A percentile compares a stretch with the other conserved stretches of the same genome.
phyloP scores from a whole-genome alignment of 92 coral and sea anemone genomes.

The Epizoanthus rinbou region DNA sequence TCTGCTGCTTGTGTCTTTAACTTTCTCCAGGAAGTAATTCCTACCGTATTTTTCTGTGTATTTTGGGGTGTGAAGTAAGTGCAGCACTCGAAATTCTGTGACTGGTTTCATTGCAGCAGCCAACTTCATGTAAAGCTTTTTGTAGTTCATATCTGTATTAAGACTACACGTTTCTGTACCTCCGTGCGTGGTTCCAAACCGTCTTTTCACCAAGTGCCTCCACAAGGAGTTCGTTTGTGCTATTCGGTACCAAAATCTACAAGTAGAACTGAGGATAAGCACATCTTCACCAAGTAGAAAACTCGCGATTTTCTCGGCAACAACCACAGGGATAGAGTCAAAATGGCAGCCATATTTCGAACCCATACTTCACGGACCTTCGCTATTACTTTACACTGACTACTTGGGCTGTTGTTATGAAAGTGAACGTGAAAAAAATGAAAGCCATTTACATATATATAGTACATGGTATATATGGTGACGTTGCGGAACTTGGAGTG shows the following conservation, averaged over 20 bases:
- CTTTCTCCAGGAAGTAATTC: slow-evolving; percentile 54
- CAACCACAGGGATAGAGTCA: slow-evolving; percentile 54
- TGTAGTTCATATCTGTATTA: slow-evolving; percentile 30
- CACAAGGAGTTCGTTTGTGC: neutral
- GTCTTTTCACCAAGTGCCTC: slow-evolving; percentile 2
- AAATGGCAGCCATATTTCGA: neutral
- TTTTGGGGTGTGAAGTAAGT: slow-evolving; percentile 35
- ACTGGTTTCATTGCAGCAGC: slow-evolving; percentile 61
- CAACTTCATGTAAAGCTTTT: slow-evolving; percentile 62
- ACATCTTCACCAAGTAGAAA: slow-evolving; percentile 65
- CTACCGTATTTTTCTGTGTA: neutral
- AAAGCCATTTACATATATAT: too few relatives aligned
- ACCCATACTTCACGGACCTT: too few relatives aligned
- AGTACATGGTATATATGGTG: too few relatives aligned
- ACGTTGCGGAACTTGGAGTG: too few relatives aligned
- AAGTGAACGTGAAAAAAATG: too few relatives aligned
- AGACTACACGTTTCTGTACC: neutral
- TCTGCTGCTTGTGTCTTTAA: slow-evolving; percentile 57
- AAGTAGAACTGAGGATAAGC: slow-evolving; percentile 68
- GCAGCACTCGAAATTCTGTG: slow-evolving; percentile 45
- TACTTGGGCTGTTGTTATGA: too few relatives aligned
- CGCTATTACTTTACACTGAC: too few relatives aligned
- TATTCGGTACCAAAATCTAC: slow-evolving; percentile 66
- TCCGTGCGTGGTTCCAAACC: slow-evolving; percentile 48
- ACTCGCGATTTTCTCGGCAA: slow-evolving; percentile 67